Base-by-base conservation (phyloP, 2,113 vertebrate species). In the Onychorhynchus coronatus region DNA sequence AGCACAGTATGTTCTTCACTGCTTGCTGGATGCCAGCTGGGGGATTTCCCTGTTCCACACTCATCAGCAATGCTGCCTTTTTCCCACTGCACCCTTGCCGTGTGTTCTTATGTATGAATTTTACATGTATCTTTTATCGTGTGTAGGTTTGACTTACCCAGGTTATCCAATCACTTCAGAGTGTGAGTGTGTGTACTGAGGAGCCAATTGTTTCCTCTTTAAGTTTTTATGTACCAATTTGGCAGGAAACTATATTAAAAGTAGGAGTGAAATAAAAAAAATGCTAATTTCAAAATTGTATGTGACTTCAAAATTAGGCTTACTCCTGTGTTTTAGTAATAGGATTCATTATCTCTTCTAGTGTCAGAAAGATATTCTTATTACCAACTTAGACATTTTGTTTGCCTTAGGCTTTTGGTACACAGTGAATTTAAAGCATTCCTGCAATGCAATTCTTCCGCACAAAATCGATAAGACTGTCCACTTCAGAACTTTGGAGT, bases 261-360 rank as follows among this genome's bases (percentile, higher is more conserved):
- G 37, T 42, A 66, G 53, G 35, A 74, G 58, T 76, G 53, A 88
- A 94, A 93, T 74, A 63, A 59, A 92, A 92, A 41, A 94, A 91
- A 74, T 84, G 49, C 23, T 86, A n/a, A 89, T 96, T 95, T 91
- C 74, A 74, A 76, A 91, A 33, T 86, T 87, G 15, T 5, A 49
- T 47, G 23, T 77, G 62, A 73, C 49, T 91, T 90, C 65, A 79
- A 65, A 97, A 96, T 91, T 71, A 87, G 86, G 73, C 73, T 91
- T 92, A 68, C 79, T 92, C 68, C 84, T 95, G 56, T 21, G 27
- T 92, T 82, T 91, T 78, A 74, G 78, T 78, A 93, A 91, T 81
- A 91, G 78, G 52, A 85, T 93, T 88, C 72, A 75, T 96, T 94
- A 87, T 95, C 85, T 94, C 35, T 85, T 94, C 72, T 50, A 52